These are phyloP conservation scores for Rhea americana DNA, from an alignment of 2,113 vertebrate genomes.

Conservation along the genomic window DNA sequence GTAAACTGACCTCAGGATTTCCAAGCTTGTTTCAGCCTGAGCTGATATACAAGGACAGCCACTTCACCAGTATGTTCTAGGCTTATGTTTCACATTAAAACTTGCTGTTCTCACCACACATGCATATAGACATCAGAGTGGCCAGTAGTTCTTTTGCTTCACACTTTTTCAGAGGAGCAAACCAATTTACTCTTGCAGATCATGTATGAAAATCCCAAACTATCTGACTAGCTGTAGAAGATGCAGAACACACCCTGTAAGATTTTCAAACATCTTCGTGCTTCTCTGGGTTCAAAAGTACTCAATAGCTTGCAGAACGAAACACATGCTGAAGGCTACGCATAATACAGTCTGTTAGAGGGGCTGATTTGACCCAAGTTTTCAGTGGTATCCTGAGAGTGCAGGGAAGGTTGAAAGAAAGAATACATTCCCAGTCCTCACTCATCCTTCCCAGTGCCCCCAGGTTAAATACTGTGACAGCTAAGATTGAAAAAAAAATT, in stretches of 20 bases:
- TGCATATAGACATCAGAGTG: not conserved
- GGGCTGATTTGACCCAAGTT: not conserved
- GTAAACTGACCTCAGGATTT: constrained; percentile 63
- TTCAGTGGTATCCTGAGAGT: not conserved
- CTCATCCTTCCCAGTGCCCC: not conserved
- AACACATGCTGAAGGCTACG: not conserved
- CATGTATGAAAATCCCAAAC: not conserved
- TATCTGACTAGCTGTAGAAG: not conserved
- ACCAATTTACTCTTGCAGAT: not conserved
- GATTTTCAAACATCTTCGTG: not conserved
- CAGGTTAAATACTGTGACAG: not conserved
- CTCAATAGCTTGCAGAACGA: not conserved
- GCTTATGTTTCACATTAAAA: not conserved
- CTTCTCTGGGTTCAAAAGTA: not conserved
- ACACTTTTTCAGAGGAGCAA: not conserved
- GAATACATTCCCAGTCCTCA: not conserved
- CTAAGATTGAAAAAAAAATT: not conserved
- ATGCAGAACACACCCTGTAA: not conserved
- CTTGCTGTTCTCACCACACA: fast-evolving
- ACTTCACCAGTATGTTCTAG: not conserved
- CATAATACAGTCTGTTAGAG: fast-evolving
- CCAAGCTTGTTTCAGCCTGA: constrained; percentile 17
- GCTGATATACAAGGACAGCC: not conserved
- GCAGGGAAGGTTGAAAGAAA: not conserved
- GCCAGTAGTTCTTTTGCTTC: not conserved